phyloP scores from a whole-genome alignment of 2,888 invertebrate species.

The Harmothoe impar region DNA sequence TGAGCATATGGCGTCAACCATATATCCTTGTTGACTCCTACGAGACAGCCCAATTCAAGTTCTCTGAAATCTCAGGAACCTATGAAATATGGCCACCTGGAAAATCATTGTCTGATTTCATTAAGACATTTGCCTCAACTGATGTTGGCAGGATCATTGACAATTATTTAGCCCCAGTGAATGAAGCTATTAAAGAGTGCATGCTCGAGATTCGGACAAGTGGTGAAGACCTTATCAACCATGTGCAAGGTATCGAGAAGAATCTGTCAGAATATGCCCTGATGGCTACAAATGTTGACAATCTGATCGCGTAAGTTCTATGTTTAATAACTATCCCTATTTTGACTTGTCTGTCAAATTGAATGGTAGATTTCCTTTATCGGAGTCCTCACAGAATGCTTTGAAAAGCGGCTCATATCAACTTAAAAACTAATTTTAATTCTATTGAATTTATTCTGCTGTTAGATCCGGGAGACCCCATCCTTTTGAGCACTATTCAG shows the following conservation, averaged over 20 bases:
- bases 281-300: not conserved
- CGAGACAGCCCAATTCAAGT: not conserved
- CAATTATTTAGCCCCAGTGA: not conserved
- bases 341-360: too few relatives aligned
- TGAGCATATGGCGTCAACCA: not conserved
- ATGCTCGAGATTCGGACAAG: not conserved
- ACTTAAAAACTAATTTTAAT: too few relatives aligned
- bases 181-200: not conserved
- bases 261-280: not conserved
- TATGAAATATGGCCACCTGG: not conserved
- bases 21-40: not conserved
- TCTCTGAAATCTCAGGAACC: not conserved
- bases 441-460: too few relatives aligned
- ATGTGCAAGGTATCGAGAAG: not conserved
- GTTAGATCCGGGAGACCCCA: too few relatives aligned
- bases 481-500: too few relatives aligned
- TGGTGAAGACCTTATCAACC: not conserved
- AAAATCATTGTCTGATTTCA: conserved; percentile 4
- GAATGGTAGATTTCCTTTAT: too few relatives aligned
- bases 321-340: too few relatives aligned
- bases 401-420: too few relatives aligned
- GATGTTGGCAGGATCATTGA: not conserved
- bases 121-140: not conserved
- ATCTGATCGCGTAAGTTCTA: not conserved
- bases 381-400: too few relatives aligned